Evolutionary conservation across 2,113 vertebrate species (phyloP), one percentile per base, ranked within the genome.

Genomic region (Oryzias celebensis): DNA sequence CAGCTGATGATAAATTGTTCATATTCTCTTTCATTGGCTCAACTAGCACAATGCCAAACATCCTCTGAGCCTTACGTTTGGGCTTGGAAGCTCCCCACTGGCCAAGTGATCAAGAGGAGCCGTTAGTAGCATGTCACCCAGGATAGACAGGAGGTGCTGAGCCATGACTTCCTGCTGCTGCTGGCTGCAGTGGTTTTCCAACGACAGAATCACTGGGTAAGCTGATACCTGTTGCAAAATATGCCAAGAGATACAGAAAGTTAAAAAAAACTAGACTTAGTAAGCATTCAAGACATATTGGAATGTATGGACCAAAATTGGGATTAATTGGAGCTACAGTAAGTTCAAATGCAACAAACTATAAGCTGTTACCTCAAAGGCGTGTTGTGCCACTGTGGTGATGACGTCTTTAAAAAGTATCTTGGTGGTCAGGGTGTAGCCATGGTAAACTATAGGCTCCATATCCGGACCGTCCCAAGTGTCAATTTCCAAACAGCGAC

Each of bases 401-500:
- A 97, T 87, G 16, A 96, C 95, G 15, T 93, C 92, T 73, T 56
- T 88, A 72, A 96, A 96, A 0, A 90, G 64, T 56, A 98, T 92
- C 84, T 92, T 95, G 81, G 90, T 93, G 0, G 94, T 96, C 31
- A 96, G 78, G 5, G 95, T 96, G 72, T 92, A 88, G 2, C 95
- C 94, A 0, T 96, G 95, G 65, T 94, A 96, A 0, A 96, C 94
- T 3, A 94, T 0, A 0, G 96, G 95, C 23, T 96, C 91, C 22
- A 83, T 80, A 12, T 93, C 80, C 1, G 77, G 57, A 22, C 95
- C 95, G 50, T 96, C 94, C 93, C 95, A 96, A 86, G 94, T 96
- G 84, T 95, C 95, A 49, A 96, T 94, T 84, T 96, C 95, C 79
- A 97, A 74, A 65, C 94, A 96, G 43, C 95, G 95, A 18, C 95